Conservation (phyloP, 2,797 vertebrate species). For the Anisognathus igniventris region DNA sequence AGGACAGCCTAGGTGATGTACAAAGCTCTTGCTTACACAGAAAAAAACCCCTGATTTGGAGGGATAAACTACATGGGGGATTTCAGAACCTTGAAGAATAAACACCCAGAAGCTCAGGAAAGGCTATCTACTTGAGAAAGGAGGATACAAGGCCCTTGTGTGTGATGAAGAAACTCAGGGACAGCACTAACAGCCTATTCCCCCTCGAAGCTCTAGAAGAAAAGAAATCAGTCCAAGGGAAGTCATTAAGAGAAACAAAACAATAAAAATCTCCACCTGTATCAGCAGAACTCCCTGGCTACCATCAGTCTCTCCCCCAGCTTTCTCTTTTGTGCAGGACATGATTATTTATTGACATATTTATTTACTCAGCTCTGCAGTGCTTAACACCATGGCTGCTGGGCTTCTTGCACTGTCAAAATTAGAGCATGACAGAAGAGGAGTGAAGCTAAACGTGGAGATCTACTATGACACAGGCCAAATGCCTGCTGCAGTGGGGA, state of each 20-base stretch:
- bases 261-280: conserved; percentile 25
- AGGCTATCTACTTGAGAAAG: background rate
- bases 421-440: background rate
- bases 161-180: background rate
- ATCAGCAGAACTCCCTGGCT: conserved; percentile 14
- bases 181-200: background rate
- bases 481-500: background rate
- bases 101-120: conserved; percentile 28
- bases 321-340: conserved; percentile 6
- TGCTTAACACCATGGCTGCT: background rate
- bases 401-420: background rate
- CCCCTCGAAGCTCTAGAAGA: background rate
- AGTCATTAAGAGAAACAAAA: conserved; percentile 35
- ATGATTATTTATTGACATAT: conserved; percentile 36
- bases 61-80: background rate
- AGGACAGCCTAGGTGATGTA: background rate
- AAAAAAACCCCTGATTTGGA: background rate
- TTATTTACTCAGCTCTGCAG: conserved; percentile 22
- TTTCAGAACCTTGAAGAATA: background rate
- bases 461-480: background rate
- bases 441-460: background rate
- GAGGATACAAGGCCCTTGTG: background rate
- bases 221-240: conserved; percentile 1
- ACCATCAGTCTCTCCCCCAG: background rate
- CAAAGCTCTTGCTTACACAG: background rate